Evolutionary conservation across 2,888 invertebrate genomes (phyloP), one percentile per base, ranked within the genome.

Genomic region (Eudemis profundana): DNA sequence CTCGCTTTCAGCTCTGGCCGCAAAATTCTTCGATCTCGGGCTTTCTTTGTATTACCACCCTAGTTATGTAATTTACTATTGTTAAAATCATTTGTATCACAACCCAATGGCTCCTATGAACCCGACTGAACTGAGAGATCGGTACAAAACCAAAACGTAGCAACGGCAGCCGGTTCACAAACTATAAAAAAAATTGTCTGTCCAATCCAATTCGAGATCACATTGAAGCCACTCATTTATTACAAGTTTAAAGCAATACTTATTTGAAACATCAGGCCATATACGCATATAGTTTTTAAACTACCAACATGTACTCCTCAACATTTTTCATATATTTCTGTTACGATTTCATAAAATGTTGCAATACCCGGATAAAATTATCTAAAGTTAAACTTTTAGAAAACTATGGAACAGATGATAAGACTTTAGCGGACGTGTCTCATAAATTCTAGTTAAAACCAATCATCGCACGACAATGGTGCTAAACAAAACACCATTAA

Each of bases 121-220:
- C 12, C 38, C 10, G 38, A 38, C 10, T n/a, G 14, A 19, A 8
- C 8, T 10, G 33, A 4, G 33, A 8, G 5, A 10, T 33, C 33
- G 33, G 33, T 7, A 33, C 33, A 10, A 33, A 33, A 33, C 8
- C 5, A 33, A 33, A 33, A 33, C 33, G 8, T 21, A 33, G 19
- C 33, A 14, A 19, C 53, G 14, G 12, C 72, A 71, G 73, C 36
- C 29, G 19, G 36, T 57, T 29, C 10, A 67, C 36, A 44, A 47
- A 50, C 27, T 23, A 7, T 51, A 29, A 66, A 56, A 54, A 60
- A 65, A 54, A 44, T 69, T 70, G 68, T 78, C 71, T 81, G 78
- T 78, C 73, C 73, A 83, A 83, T 82, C 82, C 81, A 83, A 87
- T 88, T 89, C 87, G 91, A 91, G 91, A 91, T 91, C 91, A 90